A percentile compares a stretch with the other conserved stretches of the same genome.
Evolutionary conservation across 1,140 invertebrate species (phyloP).

Genomic region (Bombus confusus): DNA sequence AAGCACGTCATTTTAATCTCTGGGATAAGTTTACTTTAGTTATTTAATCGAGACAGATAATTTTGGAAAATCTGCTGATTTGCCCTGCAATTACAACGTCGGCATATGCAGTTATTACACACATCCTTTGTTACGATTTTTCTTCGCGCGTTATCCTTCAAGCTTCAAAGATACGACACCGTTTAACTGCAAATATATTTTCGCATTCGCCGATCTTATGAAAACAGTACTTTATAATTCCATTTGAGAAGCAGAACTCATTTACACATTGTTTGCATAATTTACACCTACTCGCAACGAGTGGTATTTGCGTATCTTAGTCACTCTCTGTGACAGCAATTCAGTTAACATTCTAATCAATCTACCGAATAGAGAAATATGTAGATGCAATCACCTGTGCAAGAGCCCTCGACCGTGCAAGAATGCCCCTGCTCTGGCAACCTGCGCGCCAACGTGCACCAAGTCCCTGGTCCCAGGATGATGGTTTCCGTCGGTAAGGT

Average conservation of each 20-base stretch:
- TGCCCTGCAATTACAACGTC: too few relatives aligned
- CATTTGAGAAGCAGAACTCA: background rate
- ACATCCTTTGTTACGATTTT: too few relatives aligned
- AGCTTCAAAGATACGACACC: accelerated
- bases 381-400: conserved; percentile 84
- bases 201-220: background rate
- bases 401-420: conserved; percentile 94
- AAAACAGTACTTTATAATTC: background rate
- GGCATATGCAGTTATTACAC: too few relatives aligned
- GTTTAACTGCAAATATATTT: background rate
- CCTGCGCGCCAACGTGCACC: conserved; percentile 94
- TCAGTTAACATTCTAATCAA: background rate
- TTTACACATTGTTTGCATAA: background rate
- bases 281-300: background rate
- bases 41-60: too few relatives aligned
- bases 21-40: too few relatives aligned
- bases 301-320: background rate
- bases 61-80: too few relatives aligned
- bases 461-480: conserved; percentile 91
- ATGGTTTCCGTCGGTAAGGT: conserved; percentile 84
- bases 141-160: too few relatives aligned
- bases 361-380: background rate
- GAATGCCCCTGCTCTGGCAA: conserved; percentile 93
- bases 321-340: background rate
- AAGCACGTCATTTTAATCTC: too few relatives aligned